Evolutionary conservation across 2,113 vertebrate genomes (phyloP).

Genomic region (Phalacrocorax carbo): DNA sequence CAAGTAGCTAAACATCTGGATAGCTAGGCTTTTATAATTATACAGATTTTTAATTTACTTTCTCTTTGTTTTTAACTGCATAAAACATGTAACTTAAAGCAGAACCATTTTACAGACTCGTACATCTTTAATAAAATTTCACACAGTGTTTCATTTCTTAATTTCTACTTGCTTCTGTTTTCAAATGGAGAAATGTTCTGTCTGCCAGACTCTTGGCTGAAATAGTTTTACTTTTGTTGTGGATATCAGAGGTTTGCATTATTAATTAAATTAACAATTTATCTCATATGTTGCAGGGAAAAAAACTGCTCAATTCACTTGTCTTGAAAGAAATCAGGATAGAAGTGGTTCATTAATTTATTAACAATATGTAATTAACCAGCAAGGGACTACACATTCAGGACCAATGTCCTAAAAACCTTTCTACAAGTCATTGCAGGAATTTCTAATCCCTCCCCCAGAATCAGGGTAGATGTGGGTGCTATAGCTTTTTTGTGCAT

Average conservation of each 20-base stretch:
- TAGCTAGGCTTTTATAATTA: neutral
- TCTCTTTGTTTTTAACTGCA: neutral
- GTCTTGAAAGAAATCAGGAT: neutral
- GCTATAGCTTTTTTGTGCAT: neutral
- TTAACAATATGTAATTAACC: neutral
- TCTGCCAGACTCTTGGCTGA: neutral
- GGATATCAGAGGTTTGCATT: neutral
- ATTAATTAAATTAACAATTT: neutral
- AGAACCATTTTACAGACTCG: neutral
- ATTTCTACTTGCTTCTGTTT: neutral
- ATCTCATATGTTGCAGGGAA: neutral
- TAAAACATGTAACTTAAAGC: neutral
- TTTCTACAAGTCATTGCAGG: neutral
- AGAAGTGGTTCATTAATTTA: neutral
- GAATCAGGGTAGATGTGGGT: neutral
- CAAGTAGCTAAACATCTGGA: neutral
- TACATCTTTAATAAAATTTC: neutral
- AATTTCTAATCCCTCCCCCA: neutral
- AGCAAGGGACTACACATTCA: neutral
- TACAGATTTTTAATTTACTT: neutral
- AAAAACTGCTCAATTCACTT: neutral
- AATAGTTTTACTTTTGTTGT: neutral
- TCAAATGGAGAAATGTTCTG: neutral
- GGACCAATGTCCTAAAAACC: neutral
- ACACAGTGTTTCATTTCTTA: neutral